These are phyloP conservation scores for Diarsia brunnea DNA, from an alignment of 2,888 invertebrate genomes.

Conservation along the genomic window DNA sequence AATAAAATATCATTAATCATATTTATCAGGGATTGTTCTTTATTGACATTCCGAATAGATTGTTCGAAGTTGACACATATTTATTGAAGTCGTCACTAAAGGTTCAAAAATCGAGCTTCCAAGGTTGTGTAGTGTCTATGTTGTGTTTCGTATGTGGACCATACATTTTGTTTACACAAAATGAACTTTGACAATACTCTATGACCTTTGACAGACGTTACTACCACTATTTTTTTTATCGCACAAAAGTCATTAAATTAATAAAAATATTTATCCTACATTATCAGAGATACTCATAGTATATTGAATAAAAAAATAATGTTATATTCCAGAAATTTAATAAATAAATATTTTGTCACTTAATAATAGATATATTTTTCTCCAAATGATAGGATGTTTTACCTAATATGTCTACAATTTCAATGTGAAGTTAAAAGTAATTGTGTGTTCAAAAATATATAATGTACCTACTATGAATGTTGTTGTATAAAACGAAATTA, in stretches of 20 bases:
- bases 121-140: conserved; percentile 86
- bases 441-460: conserved; percentile 85
- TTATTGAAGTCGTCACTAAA: conserved; percentile 59
- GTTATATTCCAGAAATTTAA: conserved; percentile 82
- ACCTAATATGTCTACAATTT: conserved; percentile 83
- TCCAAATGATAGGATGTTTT: conserved; percentile 82
- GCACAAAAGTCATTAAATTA: conserved; percentile 80
- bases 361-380: conserved; percentile 78
- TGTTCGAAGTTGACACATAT: conserved; percentile 46
- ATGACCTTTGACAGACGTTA: conserved; percentile 84
- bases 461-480: conserved; percentile 85
- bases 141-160: conserved; percentile 78
- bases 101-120: conserved; percentile 81
- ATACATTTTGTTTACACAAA: conserved; percentile 77
- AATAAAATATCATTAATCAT: conserved; percentile 45
- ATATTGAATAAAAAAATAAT: conserved; percentile 78
- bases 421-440: conserved; percentile 79
- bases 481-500: conserved; percentile 79
- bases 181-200: conserved; percentile 86
- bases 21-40: conserved; percentile 40
- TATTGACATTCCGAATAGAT: conserved; percentile 49
- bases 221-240: conserved; percentile 77
- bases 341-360: conserved; percentile 79
- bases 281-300: conserved; percentile 78
- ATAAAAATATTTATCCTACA: conserved; percentile 73